Base-by-base conservation (phyloP, 92 coral and sea anemone genomes). In the Paramuricea clavata region DNA sequence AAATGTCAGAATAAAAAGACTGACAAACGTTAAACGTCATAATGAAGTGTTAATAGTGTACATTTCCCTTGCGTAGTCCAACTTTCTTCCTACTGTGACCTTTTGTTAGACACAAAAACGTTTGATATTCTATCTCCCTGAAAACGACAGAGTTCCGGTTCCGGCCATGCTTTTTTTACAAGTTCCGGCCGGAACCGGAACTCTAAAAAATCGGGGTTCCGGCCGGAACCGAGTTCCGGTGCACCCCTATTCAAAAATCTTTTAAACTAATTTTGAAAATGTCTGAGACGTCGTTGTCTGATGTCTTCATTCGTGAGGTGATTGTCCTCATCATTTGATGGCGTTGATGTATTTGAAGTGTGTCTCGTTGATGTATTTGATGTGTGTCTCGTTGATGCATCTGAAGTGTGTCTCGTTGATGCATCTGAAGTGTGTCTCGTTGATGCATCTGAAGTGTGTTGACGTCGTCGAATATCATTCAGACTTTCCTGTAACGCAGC, bases 401-500 rank as follows among this genome's bases (percentile, higher is more conserved):
- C 31, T 77, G 83, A 49, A 54, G 21, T 22, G 74, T 34, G 50
- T 49, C 88, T 31, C 83, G 74, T 78, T 32, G 30, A 19, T 34
- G 27, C 13, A 19, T 35, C 69, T 56, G 47, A n/a, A 34, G 13
- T 41, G 42, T 25, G 78, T 78, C n/a, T n/a, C n/a, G n/a, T 35
- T 6, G 39, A 47, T 16, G 90, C 89, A 6, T 73, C 72, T 33
- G 64, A 42, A 49, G 91, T 12, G 43, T 1, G 59, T 61, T 87
- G 50, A 69, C 91, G 95, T 31, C 91, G 90, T 34, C 83, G 33
- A 7, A 54, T 8, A 47, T 96, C 99, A 42, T 79, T 91, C n/a
- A 94, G 93, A 87, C 99, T 96, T 81, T 95, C 98, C 73, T 91
- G 93, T 62, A 96, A 91, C 23, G 99, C 99, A 62, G 88, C 93